Conservation (phyloP, 2,113 vertebrate genomes). For the Tympanuchus pallidicinctus region DNA sequence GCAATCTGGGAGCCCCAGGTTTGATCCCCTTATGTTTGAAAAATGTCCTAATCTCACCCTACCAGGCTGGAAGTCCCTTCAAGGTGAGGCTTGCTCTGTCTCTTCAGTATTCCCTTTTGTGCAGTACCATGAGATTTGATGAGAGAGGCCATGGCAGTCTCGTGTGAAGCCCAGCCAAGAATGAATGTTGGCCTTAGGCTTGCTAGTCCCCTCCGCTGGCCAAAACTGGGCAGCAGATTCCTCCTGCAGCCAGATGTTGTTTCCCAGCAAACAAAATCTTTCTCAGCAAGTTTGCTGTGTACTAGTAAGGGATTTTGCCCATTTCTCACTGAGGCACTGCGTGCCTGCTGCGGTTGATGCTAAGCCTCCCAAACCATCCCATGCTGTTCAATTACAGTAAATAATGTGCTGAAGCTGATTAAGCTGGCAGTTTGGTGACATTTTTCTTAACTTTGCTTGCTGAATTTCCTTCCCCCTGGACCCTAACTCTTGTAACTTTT, state of each 20-base stretch:
- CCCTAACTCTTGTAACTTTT: background rate
- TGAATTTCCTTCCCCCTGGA: background rate
- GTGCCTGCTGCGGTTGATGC: conserved; percentile 22
- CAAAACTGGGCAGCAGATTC: background rate
- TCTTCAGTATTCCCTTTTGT: background rate
- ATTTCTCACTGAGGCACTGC: background rate
- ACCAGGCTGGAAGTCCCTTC: background rate
- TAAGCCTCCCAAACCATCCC: conserved; percentile 28
- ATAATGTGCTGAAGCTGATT: conserved; percentile 59
- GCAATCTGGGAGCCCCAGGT: background rate
- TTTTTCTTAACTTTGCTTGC: conserved; percentile 47
- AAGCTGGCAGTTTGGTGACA: conserved; percentile 49
- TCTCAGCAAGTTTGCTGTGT: conserved; percentile 23
- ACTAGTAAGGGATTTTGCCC: conserved; percentile 15
- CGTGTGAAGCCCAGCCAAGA: background rate
- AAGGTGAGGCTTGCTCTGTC: background rate
- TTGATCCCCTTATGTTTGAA: background rate
- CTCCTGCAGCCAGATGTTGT: background rate
- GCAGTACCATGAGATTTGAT: background rate
- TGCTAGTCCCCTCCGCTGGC: background rate
- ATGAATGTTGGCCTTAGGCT: background rate
- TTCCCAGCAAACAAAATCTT: conserved; percentile 1
- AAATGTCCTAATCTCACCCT: background rate
- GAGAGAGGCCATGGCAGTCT: background rate
- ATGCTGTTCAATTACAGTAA: conserved; percentile 60